phyloP scores from a whole-genome alignment of 2,888 invertebrate genomes.

The Xanthorhoe spadicearia region DNA sequence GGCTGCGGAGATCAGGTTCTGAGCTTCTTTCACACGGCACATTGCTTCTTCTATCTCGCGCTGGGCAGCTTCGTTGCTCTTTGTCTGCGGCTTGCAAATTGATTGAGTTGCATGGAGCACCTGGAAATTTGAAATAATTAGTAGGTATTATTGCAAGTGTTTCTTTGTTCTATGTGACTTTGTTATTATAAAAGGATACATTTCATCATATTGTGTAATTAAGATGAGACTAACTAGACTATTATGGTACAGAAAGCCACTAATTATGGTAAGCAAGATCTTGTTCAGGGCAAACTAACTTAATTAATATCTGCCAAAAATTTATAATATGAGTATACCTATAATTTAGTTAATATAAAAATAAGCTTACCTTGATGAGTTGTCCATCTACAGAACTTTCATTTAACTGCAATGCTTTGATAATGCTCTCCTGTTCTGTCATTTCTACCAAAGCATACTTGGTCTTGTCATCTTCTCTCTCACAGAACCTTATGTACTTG shows the following conservation, averaged over 20 bases:
- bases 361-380: slow-evolving; percentile 74
- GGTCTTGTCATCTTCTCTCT: slow-evolving; percentile 90
- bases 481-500: slow-evolving; percentile 96
- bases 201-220: too few species aligned
- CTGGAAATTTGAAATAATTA: slow-evolving; percentile 61
- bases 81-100: slow-evolving; percentile 96
- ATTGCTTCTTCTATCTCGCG: slow-evolving; percentile 98
- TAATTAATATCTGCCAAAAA: too few species aligned
- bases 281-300: too few species aligned
- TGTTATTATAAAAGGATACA: slow-evolving; percentile 1
- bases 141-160: not conserved
- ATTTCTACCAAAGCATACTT: slow-evolving; percentile 96
- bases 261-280: too few species aligned
- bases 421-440: slow-evolving; percentile 94
- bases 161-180: not conserved
- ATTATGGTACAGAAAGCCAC: too few species aligned
- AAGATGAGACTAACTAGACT: too few species aligned
- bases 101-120: slow-evolving; percentile 96
- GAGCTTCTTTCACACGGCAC: slow-evolving; percentile 98
- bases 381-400: slow-evolving; percentile 91
- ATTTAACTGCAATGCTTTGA: slow-evolving; percentile 94
- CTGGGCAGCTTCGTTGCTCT: slow-evolving; percentile 97
- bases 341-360: too few species aligned
- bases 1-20: slow-evolving; percentile 96
- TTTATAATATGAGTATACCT: too few species aligned